Percentiles rank a stretch among this genome's conserved stretches.
Conservation (phyloP, 2,113 vertebrate genomes). For the Gavialis gangeticus region DNA sequence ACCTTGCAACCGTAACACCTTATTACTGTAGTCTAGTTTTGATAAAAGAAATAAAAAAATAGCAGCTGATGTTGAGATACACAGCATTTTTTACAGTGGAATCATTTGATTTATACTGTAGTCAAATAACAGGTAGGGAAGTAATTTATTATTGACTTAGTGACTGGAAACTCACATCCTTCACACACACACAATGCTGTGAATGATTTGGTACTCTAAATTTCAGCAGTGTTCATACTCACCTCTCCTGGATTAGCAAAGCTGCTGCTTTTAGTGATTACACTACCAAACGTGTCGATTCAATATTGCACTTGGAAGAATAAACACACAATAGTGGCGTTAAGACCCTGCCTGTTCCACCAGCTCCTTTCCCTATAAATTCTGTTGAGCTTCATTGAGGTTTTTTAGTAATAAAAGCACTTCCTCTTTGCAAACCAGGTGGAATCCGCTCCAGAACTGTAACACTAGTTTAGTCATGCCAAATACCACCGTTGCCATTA, state of each 20-base stretch:
- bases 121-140: not conserved
- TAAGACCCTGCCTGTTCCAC: not conserved
- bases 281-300: not conserved
- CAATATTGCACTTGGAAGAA: not conserved
- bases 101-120: constrained; percentile 35
- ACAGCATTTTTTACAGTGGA: not conserved
- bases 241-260: not conserved
- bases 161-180: not conserved
- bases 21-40: not conserved
- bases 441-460: not conserved
- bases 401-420: not conserved
- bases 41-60: not conserved
- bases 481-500: not conserved
- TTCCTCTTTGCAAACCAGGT: not conserved
- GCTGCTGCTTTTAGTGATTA: not conserved
- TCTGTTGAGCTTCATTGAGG: not conserved
- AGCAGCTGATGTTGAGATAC: not conserved
- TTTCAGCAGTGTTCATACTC: not conserved
- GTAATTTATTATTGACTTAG: constrained; percentile 24
- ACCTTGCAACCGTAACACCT: not conserved
- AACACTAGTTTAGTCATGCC: not conserved
- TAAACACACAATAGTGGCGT: not conserved
- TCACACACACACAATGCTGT: not conserved
- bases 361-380: not conserved
- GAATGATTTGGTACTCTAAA: constrained; percentile 13